A percentile compares a stretch with the other conserved stretches of the same genome.
Conservation (phyloP, 2,797 vertebrate species). For the Poeciliopsis infans region DNA sequence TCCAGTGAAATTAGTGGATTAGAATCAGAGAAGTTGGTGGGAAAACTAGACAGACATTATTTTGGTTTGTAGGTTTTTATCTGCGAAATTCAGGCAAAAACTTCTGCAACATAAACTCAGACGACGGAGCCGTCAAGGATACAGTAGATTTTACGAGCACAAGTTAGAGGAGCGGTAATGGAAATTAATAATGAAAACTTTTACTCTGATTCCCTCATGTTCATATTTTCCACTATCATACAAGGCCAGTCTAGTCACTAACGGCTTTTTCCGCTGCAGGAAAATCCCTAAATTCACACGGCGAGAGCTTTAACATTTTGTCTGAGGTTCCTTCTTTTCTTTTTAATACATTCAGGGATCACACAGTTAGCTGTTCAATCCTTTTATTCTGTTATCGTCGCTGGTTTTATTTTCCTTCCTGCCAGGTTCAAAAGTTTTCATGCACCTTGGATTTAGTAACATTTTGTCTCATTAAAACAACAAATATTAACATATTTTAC, state of each 20-base stretch:
- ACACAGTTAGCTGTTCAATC: neutral
- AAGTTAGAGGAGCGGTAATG: slow-evolving; percentile 30
- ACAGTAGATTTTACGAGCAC: slow-evolving; percentile 47
- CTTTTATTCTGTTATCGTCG: no score
- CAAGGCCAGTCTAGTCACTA: slow-evolving; percentile 13
- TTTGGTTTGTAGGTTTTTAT: slow-evolving; percentile 30
- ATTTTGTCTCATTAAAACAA: neutral
- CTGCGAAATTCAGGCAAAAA: slow-evolving; percentile 21
- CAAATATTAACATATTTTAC: neutral
- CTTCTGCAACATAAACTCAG: slow-evolving; percentile 18
- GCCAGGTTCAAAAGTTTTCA: neutral
- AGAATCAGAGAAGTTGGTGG: slow-evolving; percentile 27
- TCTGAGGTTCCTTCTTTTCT: slow-evolving; percentile 1
- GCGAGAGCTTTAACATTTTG: neutral
- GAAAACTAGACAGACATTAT: slow-evolving; percentile 26
- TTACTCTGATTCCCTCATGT: slow-evolving; percentile 13
- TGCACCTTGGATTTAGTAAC: neutral
- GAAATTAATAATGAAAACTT: slow-evolving; percentile 10
- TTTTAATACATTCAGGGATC: slow-evolving; percentile 3
- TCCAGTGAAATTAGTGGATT: slow-evolving; percentile 27
- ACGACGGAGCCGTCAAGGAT: slow-evolving; percentile 25
- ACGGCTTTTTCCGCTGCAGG: slow-evolving; percentile 17
- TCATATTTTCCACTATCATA: slow-evolving; percentile 9
- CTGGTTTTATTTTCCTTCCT: neutral
- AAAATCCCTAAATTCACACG: neutral